phyloP scores from a whole-genome alignment of 2,797 vertebrate genomes.

The Hippopotamyrus pictus region DNA sequence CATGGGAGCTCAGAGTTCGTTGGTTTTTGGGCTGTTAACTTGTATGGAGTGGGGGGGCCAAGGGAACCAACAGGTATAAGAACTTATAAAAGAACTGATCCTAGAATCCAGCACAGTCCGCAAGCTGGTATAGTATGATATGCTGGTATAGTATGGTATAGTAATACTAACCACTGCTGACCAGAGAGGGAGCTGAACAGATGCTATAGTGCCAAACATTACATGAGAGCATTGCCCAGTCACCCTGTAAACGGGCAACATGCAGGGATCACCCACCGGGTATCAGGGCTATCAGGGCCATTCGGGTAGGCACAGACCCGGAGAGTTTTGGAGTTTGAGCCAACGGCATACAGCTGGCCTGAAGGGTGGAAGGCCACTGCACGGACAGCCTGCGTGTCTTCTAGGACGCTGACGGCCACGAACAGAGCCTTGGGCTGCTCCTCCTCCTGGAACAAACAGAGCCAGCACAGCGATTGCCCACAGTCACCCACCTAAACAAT shows the following conservation, averaged over 20 bases:
- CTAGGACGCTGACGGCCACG: constrained; percentile 77
- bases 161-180: not conserved
- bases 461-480: not conserved
- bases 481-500: not conserved
- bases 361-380: constrained; percentile 93
- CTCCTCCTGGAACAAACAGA: constrained; percentile 55
- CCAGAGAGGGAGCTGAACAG: not conserved
- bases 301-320: constrained; percentile 90
- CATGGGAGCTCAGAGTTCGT: not conserved
- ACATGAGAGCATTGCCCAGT: not conserved
- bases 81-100: not conserved
- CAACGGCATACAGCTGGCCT: constrained; percentile 85
- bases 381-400: constrained; percentile 93
- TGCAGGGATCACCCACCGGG: constrained; percentile 58
- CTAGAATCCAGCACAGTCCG: not conserved
- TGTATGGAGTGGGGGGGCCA: not conserved
- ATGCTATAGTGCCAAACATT: too few relatives aligned
- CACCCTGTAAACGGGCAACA: not conserved
- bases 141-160: not conserved
- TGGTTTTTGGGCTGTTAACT: not conserved
- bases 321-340: constrained; percentile 96
- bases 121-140: not conserved
- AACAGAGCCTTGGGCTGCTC: constrained; percentile 79
- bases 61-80: not conserved
- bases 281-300: constrained; percentile 57